These are phyloP conservation scores for Neodiprion virginianus DNA, from an alignment of 1,140 invertebrate genomes.

Conservation along the genomic window DNA sequence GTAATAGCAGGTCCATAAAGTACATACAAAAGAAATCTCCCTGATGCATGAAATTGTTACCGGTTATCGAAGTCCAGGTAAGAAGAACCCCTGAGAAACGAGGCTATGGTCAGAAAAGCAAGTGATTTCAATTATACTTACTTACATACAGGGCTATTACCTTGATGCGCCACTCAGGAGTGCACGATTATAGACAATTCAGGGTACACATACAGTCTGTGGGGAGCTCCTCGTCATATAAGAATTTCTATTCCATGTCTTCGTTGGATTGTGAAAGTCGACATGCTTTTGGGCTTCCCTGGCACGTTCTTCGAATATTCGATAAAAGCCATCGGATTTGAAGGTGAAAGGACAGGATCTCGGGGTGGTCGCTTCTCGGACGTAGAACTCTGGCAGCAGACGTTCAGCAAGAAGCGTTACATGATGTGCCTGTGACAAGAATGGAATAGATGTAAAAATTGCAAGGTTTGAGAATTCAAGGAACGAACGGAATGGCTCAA, in stretches of 20 bases:
- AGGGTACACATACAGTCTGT: conserved; percentile 59
- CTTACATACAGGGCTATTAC: too few relatives aligned
- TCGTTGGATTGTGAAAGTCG: conserved; percentile 52
- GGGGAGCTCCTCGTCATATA: conserved; percentile 35
- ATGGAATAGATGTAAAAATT: background rate
- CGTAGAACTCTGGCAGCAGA: conserved; percentile 68
- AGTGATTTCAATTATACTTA: too few relatives aligned
- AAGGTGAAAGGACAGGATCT: conserved; percentile 74
- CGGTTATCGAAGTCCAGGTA: conserved; percentile 64
- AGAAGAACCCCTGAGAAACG: conserved; percentile 64
- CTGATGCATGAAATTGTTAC: conserved; percentile 86
- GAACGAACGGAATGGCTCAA: too few relatives aligned
- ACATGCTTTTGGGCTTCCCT: conserved; percentile 61
- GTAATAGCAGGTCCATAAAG: conserved; percentile 73
- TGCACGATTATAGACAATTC: too few relatives aligned
- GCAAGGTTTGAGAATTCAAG: too few relatives aligned
- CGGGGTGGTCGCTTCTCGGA: conserved; percentile 62
- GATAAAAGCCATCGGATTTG: conserved; percentile 72
- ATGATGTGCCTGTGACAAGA: conserved; percentile 61
- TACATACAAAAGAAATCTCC: conserved; percentile 84
- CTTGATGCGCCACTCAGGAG: conserved; percentile 34
- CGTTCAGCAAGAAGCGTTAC: conserved; percentile 61
- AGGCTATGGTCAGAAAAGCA: conserved; percentile 60
- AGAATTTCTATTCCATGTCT: conserved; percentile 51
- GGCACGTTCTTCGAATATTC: conserved; percentile 67